Conservation (phyloP, 2,797 vertebrate genomes). For the Anniella stebbinsi region DNA sequence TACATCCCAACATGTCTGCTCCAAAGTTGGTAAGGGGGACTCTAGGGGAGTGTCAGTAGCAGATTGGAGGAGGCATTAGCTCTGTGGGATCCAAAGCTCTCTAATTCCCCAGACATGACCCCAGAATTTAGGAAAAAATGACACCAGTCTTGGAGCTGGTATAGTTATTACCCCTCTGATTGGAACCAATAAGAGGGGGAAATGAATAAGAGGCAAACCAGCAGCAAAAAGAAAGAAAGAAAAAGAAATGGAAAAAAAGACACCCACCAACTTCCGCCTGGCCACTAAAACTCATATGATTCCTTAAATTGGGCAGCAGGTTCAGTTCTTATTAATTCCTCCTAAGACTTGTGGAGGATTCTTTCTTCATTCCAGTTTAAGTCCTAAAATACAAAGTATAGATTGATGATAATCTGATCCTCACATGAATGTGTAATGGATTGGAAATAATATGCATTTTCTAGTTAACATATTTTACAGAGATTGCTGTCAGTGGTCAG, state of each 20-base stretch:
- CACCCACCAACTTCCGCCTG: too few relatives aligned
- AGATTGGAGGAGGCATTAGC: not conserved
- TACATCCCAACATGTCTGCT: too few relatives aligned
- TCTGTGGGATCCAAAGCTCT: not conserved
- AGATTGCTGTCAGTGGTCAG: not conserved
- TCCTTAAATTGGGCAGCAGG: not conserved
- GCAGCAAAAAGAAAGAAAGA: not conserved
- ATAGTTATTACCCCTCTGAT: not conserved
- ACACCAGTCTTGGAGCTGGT: too few relatives aligned
- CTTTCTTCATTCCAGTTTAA: not conserved
- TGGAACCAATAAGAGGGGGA: not conserved
- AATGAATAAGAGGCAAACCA: too few relatives aligned
- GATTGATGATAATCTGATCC: conserved; percentile 5
- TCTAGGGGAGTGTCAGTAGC: too few relatives aligned
- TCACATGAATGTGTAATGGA: not conserved
- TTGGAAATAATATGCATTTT: conserved; percentile 36
- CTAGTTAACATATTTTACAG: conserved; percentile 22
- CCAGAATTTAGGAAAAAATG: not conserved
- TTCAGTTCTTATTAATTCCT: not conserved
- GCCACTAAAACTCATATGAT: not conserved
- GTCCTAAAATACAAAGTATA: not conserved
- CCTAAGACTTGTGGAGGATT: not conserved
- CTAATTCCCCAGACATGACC: not conserved
- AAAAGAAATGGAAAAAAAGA: not conserved
- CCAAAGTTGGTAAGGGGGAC: too few relatives aligned